These are phyloP conservation scores for Oscheius sp. DNA, from an alignment of 1,140 invertebrate genomes.

Conservation along the genomic window DNA sequence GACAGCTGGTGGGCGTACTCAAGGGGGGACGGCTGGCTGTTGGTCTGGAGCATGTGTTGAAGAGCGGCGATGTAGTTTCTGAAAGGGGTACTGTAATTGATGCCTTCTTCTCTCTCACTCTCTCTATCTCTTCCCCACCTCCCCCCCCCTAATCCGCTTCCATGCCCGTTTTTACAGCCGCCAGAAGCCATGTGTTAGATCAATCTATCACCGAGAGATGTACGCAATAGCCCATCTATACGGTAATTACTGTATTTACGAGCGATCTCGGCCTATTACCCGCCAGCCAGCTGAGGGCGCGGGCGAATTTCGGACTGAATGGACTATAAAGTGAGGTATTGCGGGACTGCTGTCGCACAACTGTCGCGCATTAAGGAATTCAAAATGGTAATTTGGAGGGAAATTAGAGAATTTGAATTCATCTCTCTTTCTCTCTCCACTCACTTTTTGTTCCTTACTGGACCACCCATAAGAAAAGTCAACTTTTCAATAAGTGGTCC, in stretches of 20 bases:
- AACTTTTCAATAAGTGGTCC: too few relatives aligned
- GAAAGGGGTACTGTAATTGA: conserved; percentile 26
- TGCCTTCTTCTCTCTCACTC: background rate
- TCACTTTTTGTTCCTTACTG: too few relatives aligned
- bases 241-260: conserved; percentile 20
- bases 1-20: conserved; percentile 52
- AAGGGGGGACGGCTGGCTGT: conserved; percentile 44
- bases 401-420: too few relatives aligned
- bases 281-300: background rate
- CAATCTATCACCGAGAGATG: conserved; percentile 15
- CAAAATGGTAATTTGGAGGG: too few relatives aligned
- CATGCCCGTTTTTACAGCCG: background rate
- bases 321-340: background rate
- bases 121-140: conserved; percentile 34
- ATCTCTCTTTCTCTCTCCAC: too few relatives aligned
- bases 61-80: conserved; percentile 80
- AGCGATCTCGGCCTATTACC: background rate
- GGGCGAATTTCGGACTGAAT: background rate
- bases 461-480: too few relatives aligned
- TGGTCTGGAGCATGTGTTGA: conserved; percentile 63
- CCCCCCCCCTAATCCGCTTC: too few relatives aligned
- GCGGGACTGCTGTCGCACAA: background rate
- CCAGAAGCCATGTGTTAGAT: background rate
- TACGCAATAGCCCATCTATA: too few relatives aligned
- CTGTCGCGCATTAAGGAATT: too few relatives aligned